Evolutionary conservation across 2,113 vertebrate genomes (phyloP).

Genomic region (Gallinago jamesoni): DNA sequence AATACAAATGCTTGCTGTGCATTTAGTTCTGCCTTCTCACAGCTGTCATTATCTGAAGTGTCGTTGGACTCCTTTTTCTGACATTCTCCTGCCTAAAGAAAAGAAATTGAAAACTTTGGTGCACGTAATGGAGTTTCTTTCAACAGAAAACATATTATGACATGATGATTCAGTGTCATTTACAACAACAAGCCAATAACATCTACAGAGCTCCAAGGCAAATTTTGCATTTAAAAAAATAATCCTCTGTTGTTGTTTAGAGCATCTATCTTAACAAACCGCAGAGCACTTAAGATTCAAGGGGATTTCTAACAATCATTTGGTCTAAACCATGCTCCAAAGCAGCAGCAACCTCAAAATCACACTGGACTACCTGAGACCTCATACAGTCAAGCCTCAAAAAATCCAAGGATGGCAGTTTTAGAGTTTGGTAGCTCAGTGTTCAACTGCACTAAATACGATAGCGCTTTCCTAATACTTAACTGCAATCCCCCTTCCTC

Average conservation of each 20-base stretch:
- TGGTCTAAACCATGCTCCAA: neutral
- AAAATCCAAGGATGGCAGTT: neutral
- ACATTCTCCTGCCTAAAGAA: slow-evolving; percentile 74
- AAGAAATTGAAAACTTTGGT: neutral
- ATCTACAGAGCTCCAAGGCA: neutral
- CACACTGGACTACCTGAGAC: neutral
- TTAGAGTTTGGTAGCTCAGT: neutral
- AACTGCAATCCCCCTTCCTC: neutral
- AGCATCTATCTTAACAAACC: neutral
- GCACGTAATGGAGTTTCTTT: neutral
- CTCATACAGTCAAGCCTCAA: neutral
- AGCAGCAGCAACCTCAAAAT: neutral
- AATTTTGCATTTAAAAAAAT: neutral
- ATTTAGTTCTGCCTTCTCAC: slow-evolving; percentile 75
- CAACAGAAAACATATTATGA: neutral
- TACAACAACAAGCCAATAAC: neutral
- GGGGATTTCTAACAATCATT: neutral
- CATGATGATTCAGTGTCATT: neutral
- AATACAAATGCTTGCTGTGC: slow-evolving; percentile 90
- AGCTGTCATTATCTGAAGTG: slow-evolving; percentile 73
- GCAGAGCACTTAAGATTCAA: neutral
- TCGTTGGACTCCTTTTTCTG: slow-evolving; percentile 62
- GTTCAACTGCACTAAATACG: neutral
- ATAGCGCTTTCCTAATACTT: neutral
- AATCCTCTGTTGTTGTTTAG: neutral